These are phyloP conservation scores for Stictonetta naevosa DNA, from an alignment of 2,113 vertebrate genomes.

Conservation along the genomic window DNA sequence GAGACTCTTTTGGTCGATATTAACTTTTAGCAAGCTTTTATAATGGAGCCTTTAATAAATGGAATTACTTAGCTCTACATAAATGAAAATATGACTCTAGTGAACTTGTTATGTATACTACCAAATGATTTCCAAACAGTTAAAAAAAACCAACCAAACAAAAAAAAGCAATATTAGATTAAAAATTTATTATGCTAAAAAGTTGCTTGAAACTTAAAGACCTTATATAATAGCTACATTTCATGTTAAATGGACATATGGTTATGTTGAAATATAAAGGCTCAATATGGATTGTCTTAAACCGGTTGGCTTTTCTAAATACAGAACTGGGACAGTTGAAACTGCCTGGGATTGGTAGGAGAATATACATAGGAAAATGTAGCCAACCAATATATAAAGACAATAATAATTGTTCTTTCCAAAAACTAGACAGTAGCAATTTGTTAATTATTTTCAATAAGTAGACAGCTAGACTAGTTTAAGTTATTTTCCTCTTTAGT, in stretches of 20 bases:
- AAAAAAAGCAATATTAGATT: background rate
- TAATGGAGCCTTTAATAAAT: background rate
- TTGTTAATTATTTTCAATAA: background rate
- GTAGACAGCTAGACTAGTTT: background rate
- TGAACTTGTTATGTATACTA: background rate
- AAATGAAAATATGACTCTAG: background rate
- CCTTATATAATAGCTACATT: background rate
- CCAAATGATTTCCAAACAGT: background rate
- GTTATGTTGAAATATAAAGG: background rate
- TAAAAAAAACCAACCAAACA: background rate
- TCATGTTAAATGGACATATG: background rate
- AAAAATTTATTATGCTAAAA: background rate
- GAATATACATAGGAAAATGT: background rate
- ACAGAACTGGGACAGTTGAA: background rate
- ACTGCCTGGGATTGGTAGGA: background rate
- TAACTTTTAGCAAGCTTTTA: background rate
- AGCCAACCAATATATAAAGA: fast-evolving
- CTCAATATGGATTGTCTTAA: background rate
- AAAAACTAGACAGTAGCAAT: background rate
- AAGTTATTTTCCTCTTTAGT: background rate
- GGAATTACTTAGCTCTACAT: background rate
- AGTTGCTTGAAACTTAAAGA: background rate
- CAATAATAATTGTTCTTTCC: background rate
- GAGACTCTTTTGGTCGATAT: background rate
- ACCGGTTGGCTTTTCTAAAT: fast-evolving